Evolutionary conservation across 2,888 invertebrate species (phyloP).

Genomic region (Oligia fasciuncula): DNA sequence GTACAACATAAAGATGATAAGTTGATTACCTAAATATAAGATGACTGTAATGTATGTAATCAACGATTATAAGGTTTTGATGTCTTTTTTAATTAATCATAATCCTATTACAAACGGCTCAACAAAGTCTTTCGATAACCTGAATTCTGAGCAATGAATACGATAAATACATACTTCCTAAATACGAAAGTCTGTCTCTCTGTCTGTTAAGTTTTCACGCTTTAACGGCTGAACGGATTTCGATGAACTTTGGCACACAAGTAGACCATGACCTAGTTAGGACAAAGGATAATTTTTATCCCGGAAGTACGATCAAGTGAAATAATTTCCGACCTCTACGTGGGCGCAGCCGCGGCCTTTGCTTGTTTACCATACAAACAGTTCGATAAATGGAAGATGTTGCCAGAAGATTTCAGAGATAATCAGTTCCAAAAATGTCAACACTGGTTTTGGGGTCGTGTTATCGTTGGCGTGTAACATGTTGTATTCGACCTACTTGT

Average conservation of each 20-base stretch:
- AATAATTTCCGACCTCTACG: background rate
- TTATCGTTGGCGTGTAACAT: slow-evolving; percentile 42
- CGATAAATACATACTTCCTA: background rate
- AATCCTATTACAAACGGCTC: background rate
- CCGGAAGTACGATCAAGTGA: background rate
- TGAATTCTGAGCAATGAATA: background rate
- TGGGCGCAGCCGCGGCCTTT: background rate
- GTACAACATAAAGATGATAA: too few relatives aligned
- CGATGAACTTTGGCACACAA: background rate
- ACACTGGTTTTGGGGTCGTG: slow-evolving; percentile 56
- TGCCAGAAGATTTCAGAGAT: slow-evolving; percentile 53
- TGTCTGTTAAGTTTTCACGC: too few relatives aligned
- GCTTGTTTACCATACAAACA: slow-evolving; percentile 11
- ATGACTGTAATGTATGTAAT: too few relatives aligned
- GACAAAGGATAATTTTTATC: background rate
- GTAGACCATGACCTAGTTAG: background rate
- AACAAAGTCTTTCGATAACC: slow-evolving; percentile 1
- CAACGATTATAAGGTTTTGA: too few relatives aligned
- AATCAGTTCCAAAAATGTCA: slow-evolving; percentile 58
- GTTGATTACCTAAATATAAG: too few relatives aligned
- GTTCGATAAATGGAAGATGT: slow-evolving; percentile 8
- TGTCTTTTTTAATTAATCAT: too few relatives aligned
- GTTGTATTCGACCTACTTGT: slow-evolving; percentile 57
- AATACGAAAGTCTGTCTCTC: background rate
- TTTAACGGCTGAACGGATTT: background rate